Base-by-base conservation (phyloP, 2,888 invertebrate species). In the Caenorhabditis wallacei region DNA sequence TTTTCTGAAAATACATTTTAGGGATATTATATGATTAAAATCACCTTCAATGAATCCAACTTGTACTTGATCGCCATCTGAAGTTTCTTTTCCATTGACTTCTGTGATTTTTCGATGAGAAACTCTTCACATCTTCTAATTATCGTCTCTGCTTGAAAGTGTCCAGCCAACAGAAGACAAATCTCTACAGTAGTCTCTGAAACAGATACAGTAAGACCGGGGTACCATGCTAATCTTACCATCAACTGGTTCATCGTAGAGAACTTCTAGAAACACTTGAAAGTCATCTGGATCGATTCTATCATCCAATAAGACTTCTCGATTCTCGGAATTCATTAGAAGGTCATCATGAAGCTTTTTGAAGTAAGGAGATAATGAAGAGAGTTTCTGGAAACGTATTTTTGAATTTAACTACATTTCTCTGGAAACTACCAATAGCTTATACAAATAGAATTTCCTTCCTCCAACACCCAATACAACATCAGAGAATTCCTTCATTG, bases 111-210 rank as follows among this genome's bases (percentile, higher is more conserved):
- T 10, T 53, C 13, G 11, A 53, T 2, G 2, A 53, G 24, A 37
- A 43, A 61, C 5, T 43, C 43, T 20, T 61, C 61, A 5, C 61
- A 61, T n/a, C n/a, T n/a, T n/a, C n/a, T n/a, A n/a, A n/a, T n/a
- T n/a, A n/a, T n/a, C n/a, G n/a, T n/a, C n/a, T n/a, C n/a, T n/a
- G n/a, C 1, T 18, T 13, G 46, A 13, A 48, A 7, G 13, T 43
- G 16, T 43, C 43, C 4, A 43, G 10, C 43, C 5, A 43, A 3
- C 5, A 13, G 18, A 48, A 18, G 46, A 48, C 18, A 13, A n/a
- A 30, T 18, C 13, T 48, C 46, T n/a, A 48, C 46, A 18, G 3
- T 48, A 3, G 2, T 18, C 13, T 48, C 46, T 18, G 46, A 4
- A n/a, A 18, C 1, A 18, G 8, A 48, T 48, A 3, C 2, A 18